Percentiles rank a stretch among this genome's conserved stretches.
Evolutionary conservation across 2,888 invertebrate species (phyloP).

Genomic region (Dolichopus griseipennis): DNA sequence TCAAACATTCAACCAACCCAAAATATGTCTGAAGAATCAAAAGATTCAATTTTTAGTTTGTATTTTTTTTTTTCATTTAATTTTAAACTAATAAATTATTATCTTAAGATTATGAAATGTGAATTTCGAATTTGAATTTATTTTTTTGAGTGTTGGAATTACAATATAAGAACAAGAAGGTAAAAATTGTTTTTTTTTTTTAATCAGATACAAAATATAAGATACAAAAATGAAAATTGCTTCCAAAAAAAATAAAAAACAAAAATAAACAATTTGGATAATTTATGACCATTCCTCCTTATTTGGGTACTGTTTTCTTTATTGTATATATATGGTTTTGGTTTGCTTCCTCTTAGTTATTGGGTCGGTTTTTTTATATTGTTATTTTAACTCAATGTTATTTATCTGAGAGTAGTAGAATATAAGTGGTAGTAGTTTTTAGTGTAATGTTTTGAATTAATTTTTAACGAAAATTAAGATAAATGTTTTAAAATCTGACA

Average conservation of each 20-base stretch:
- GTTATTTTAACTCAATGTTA: not conserved
- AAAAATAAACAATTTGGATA: not conserved
- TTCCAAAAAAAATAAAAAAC: not conserved
- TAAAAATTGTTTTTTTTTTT: too few relatives aligned
- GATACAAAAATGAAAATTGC: too few relatives aligned
- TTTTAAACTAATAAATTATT: conserved; percentile 4
- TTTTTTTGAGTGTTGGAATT: too few relatives aligned
- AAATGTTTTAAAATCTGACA: conserved; percentile 2
- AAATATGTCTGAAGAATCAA: too few relatives aligned
- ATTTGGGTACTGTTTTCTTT: not conserved
- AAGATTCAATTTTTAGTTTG: too few relatives aligned
- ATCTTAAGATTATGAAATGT: not conserved
- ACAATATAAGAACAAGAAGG: too few relatives aligned
- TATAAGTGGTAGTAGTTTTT: not conserved
- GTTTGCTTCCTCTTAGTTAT: not conserved
- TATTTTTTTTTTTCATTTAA: not conserved
- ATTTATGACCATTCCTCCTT: conserved; percentile 4
- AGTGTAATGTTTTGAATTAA: not conserved
- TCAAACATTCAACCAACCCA: too few relatives aligned
- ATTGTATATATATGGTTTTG: not conserved
- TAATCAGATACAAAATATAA: too few relatives aligned
- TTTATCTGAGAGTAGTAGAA: not conserved
- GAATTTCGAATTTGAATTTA: not conserved
- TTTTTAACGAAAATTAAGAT: conserved; percentile 3
- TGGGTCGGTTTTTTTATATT: not conserved